Evolutionary conservation across 1,140 invertebrate species (phyloP), one percentile per base, ranked within the genome.

Genomic region (Nymphalis io): DNA sequence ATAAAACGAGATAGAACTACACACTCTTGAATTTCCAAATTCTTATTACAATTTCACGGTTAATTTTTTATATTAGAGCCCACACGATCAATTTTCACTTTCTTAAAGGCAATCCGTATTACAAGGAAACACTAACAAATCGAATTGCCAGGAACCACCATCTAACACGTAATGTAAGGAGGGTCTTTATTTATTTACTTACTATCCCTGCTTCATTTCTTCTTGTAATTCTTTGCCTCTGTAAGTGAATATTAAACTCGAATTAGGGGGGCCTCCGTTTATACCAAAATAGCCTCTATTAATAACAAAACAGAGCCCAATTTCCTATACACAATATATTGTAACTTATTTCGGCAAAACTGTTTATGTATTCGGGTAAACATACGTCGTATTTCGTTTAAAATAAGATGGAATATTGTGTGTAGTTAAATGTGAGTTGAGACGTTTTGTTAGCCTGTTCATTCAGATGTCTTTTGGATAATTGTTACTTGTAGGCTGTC

Each of bases 221-320:
- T 83, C 85, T 84, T 83, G 87, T 89, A 91, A 89, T 89, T 89
- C 85, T 88, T 88, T 89, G 83, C 84, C 84, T 83, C 78, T 81
- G 82, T 84, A 89, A 89, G 82, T 89, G 84, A 91, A 91, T 89
- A 89, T 88, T 91, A 88, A 90, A 89, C 77, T 76, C 53, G 81
- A 84, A 88, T 87, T 83, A 87, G 83, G 80, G 77, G 21, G 78
- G 67, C 61, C 27, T 20, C 59, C 23, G 53, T 4, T 71, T 65
- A 62, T 46, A 67, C 64, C 11, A 78, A 79, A 81, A 63, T 42
- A 33, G 60, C 51, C 74, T 72, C 65, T 80, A 73, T 77, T 39
- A 21, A 51, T 1, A 60, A 51, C 40, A 10, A 21, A 53, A 74
- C 74, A 85, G 61, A 74, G 79, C 79, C 21, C 39, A 67, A 73